A percentile compares a stretch with the other conserved stretches of the same genome.
phyloP scores from a whole-genome alignment of 1,140 invertebrate species.

The Pseudomyrmex pallidus region DNA sequence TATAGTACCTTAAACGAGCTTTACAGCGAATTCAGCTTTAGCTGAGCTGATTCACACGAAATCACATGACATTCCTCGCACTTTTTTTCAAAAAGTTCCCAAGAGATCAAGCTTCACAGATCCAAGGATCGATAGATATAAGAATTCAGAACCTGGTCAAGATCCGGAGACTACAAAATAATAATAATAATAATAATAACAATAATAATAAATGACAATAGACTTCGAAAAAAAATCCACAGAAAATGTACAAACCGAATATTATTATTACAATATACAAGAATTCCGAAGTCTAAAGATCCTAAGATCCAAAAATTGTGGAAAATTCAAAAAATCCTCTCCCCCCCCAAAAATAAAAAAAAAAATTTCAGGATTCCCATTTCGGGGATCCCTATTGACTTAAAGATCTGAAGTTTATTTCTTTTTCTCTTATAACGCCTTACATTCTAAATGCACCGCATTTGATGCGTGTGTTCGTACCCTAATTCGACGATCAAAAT shows the following conservation, averaged over 20 bases:
- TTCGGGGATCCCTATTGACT: constrained; percentile 17
- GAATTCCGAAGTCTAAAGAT: constrained; percentile 35
- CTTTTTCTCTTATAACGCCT: constrained; percentile 60
- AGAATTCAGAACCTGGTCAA: background rate
- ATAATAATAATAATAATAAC: too few species aligned
- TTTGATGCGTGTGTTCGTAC: constrained; percentile 63
- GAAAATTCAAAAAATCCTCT: constrained; percentile 28
- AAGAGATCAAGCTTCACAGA: constrained; percentile 52
- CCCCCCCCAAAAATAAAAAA: too few species aligned
- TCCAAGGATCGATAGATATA: constrained; percentile 33
- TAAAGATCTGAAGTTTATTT: constrained; percentile 65
- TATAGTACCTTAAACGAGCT: constrained; percentile 75
- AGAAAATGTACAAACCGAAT: background rate
- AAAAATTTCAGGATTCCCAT: constrained; percentile 37
- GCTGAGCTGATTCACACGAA: constrained; percentile 69
- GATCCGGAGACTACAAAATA: background rate
- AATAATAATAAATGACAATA: too few species aligned
- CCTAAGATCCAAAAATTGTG: constrained; percentile 39
- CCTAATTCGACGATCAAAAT: constrained; percentile 64
- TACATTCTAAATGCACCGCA: constrained; percentile 72
- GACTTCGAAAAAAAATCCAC: constrained; percentile 5
- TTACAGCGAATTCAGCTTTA: constrained; percentile 67
- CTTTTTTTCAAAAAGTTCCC: constrained; percentile 38
- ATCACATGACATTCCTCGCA: constrained; percentile 73
- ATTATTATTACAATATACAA: background rate